Evolutionary conservation across 1,140 invertebrate genomes (phyloP).

Genomic region (Drosophila jambulina): DNA sequence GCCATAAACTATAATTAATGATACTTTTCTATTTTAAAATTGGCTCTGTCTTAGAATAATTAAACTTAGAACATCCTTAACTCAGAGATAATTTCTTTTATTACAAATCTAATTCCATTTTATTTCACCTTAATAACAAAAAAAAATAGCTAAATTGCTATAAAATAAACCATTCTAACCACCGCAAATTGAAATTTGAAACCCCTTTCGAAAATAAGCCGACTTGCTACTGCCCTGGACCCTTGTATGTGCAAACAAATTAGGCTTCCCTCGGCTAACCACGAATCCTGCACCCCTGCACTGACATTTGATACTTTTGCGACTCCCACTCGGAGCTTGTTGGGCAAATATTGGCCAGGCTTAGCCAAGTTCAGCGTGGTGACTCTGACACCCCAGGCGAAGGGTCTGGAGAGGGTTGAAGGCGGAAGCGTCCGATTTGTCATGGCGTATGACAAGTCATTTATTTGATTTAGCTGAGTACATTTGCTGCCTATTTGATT

Average conservation of each 20-base stretch:
- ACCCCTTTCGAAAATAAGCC: conserved; percentile 1
- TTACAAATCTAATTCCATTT: background rate
- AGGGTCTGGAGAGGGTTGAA: conserved; percentile 14
- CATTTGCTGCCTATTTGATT: conserved; percentile 58
- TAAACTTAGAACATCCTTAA: background rate
- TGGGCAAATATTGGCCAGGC: conserved; percentile 69
- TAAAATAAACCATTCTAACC: background rate
- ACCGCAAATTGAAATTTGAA: background rate
- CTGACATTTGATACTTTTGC: conserved; percentile 66
- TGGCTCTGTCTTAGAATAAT: background rate
- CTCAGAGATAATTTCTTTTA: background rate
- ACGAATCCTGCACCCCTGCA: conserved; percentile 56
- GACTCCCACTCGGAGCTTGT: conserved; percentile 53
- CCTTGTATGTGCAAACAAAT: conserved; percentile 60
- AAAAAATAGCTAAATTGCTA: conserved; percentile 1
- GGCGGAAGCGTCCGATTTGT: conserved; percentile 59
- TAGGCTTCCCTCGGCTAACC: conserved; percentile 72
- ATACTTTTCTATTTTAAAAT: background rate
- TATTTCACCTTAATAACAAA: background rate
- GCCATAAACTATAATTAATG: background rate
- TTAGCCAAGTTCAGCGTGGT: conserved; percentile 66
- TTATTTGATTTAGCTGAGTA: conserved; percentile 62
- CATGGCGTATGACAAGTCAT: conserved; percentile 60
- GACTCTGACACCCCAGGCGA: conserved; percentile 45
- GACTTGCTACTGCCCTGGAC: conserved; percentile 17